phyloP scores from a whole-genome alignment of 2,113 vertebrate genomes.

The Sterrhoptilus dennistouni region DNA sequence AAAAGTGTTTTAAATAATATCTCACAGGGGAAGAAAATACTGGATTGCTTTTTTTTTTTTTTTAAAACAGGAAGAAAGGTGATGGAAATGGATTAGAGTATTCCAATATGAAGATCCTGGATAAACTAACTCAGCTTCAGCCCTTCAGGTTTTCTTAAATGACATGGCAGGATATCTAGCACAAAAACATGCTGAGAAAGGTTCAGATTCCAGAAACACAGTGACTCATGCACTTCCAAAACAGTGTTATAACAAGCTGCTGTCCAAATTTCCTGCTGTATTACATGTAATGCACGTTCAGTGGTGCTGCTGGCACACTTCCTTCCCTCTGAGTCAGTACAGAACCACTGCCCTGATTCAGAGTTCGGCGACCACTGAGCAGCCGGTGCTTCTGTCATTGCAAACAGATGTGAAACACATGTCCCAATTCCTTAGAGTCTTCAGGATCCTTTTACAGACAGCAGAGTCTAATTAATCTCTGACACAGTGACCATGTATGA shows the following conservation, averaged over 20 bases:
- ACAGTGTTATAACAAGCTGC: conserved; percentile 21
- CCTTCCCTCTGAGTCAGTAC: background rate
- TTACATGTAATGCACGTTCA: background rate
- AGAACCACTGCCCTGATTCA: background rate
- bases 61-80: background rate
- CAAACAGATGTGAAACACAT: background rate
- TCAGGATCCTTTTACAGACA: background rate
- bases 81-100: background rate
- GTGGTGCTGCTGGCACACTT: conserved; percentile 17
- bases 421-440: background rate
- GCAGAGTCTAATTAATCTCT: background rate
- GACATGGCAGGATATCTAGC: background rate
- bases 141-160: background rate
- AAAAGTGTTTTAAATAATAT: background rate
- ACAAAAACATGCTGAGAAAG: conserved; percentile 38
- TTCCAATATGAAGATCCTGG: background rate
- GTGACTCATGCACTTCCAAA: conserved; percentile 57
- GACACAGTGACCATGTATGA: background rate
- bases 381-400: background rate
- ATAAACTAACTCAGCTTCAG: background rate
- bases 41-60: rapidly evolving
- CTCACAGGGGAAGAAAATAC: background rate
- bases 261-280: conserved; percentile 31
- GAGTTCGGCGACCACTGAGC: background rate
- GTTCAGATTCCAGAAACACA: conserved; percentile 17